These are phyloP conservation scores for Podiceps cristatus DNA, from an alignment of 2,113 vertebrate genomes.

Conservation along the genomic window DNA sequence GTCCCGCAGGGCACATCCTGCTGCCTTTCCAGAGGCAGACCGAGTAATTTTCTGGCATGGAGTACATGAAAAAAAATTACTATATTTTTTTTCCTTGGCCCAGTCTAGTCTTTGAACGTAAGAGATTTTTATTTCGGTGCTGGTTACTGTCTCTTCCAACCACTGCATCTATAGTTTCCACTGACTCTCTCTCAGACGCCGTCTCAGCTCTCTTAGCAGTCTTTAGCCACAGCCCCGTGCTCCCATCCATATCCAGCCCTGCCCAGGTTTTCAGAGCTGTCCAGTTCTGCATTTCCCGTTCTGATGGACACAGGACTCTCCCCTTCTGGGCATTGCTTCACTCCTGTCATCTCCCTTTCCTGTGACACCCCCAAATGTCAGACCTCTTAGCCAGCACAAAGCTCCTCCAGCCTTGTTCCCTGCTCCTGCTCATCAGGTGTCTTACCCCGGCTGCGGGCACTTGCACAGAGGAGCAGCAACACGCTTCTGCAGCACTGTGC, in stretches of 20 bases:
- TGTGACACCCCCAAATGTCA: not conserved
- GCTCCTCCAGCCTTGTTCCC: not conserved
- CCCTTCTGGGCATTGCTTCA: not conserved
- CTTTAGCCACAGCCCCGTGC: not conserved
- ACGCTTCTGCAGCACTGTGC: not conserved
- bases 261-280: not conserved
- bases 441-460: not conserved
- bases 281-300: not conserved
- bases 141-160: not conserved
- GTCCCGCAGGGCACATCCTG: not conserved
- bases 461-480: fast-evolving
- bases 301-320: fast-evolving
- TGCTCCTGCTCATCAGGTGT: not conserved
- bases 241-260: not conserved
- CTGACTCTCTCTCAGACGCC: fast-evolving
- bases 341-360: not conserved
- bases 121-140: not conserved
- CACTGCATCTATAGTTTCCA: not conserved
- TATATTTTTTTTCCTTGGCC: not conserved
- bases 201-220: not conserved
- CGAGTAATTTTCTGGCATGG: not conserved
- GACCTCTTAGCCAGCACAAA: not conserved
- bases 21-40: not conserved
- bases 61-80: not conserved
- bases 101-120: not conserved